Conservation (phyloP, 2,797 vertebrate species). For the Heteromormyrus szaboi region DNA sequence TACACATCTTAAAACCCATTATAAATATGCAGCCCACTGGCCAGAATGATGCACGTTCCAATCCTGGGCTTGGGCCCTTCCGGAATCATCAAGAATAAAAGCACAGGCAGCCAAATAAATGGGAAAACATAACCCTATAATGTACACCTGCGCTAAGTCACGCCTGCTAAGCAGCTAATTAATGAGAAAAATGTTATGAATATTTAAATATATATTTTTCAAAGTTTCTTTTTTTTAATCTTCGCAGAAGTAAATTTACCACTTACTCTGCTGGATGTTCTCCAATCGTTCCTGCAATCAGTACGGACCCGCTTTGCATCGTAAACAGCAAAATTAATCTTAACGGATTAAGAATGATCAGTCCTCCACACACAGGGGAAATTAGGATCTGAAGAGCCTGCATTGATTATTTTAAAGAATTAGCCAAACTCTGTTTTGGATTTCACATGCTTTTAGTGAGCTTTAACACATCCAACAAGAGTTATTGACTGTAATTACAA, state of each 20-base stretch:
- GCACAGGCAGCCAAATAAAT: neutral
- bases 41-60: neutral
- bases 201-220: conserved; percentile 6
- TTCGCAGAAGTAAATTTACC: conserved; percentile 67
- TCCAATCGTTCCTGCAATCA: conserved; percentile 83
- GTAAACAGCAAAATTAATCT: conserved; percentile 99
- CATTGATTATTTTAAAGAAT: conserved; percentile 99
- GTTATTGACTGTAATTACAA: conserved; percentile 99
- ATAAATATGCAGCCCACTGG: conserved; percentile 36
- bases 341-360: conserved; percentile 99
- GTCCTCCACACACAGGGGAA: conserved; percentile 98
- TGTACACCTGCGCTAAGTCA: neutral
- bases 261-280: conserved; percentile 92
- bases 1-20: conserved; percentile 56
- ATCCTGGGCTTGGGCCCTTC: neutral
- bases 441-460: conserved; percentile 99
- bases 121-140: neutral
- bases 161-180: neutral
- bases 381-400: conserved; percentile 99
- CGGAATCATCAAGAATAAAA: neutral
- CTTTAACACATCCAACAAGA: conserved; percentile 99
- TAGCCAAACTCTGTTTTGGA: conserved; percentile 99
- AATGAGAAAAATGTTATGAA: conserved; percentile 7
- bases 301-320: conserved; percentile 95
- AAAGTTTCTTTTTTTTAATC: conserved; percentile 2